phyloP scores from a whole-genome alignment of 2,888 invertebrate genomes.

The Ethmia dodecea region DNA sequence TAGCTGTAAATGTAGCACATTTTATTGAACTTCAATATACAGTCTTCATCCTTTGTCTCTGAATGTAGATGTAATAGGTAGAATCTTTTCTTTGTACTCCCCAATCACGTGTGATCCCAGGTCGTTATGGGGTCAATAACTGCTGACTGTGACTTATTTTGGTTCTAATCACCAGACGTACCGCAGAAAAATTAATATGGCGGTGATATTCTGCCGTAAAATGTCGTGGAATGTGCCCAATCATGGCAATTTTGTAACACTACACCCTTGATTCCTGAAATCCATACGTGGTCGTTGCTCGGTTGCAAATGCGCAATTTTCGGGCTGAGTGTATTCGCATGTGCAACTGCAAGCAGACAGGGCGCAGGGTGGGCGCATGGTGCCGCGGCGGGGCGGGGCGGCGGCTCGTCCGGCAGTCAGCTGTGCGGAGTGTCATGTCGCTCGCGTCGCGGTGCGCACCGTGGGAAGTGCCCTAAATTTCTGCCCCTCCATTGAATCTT shows the following conservation, averaged over 20 bases:
- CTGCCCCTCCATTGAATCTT: constrained; percentile 44
- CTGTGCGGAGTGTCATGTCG: constrained; percentile 68
- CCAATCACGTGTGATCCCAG: constrained; percentile 69
- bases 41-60: constrained; percentile 11
- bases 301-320: constrained; percentile 14
- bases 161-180: constrained; percentile 13
- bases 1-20: too few species aligned
- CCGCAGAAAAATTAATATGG: too few species aligned
- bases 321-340: constrained; percentile 26
- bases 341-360: constrained; percentile 40
- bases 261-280: too few species aligned
- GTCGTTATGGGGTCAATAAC: constrained; percentile 73
- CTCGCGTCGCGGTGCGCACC: constrained; percentile 35
- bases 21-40: constrained; percentile 6
- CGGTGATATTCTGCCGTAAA: too few species aligned
- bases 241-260: not conserved
- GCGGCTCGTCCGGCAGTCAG: constrained; percentile 63
- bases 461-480: constrained; percentile 69
- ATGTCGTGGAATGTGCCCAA: too few species aligned
- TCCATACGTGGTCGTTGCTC: too few species aligned
- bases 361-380: constrained; percentile 41
- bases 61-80: not conserved
- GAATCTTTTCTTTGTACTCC: constrained; percentile 41
- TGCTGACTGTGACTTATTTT: constrained; percentile 48
- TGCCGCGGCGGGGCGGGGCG: constrained; percentile 32